A percentile compares a stretch with the other conserved stretches of the same genome.
Evolutionary conservation across 64 coral and sea anemone species (phyloP).

Genomic region (Stichodactyla mertensii): DNA sequence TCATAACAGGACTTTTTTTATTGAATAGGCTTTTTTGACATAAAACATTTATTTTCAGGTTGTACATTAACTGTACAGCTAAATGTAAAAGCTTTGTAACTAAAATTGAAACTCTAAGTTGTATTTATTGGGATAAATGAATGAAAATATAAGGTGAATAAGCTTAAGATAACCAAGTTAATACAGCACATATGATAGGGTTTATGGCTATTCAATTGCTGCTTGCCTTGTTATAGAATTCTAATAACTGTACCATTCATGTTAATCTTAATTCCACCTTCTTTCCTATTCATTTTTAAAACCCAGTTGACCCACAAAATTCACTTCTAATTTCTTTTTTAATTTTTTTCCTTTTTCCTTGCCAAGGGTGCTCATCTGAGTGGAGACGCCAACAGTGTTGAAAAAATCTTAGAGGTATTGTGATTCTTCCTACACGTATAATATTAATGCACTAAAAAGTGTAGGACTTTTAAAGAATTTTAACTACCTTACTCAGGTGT

Average conservation of each 20-base stretch:
- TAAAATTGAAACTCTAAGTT: neutral
- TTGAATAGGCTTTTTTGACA: neutral
- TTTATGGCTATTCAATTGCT: too few species aligned
- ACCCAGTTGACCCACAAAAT: neutral
- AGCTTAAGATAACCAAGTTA: neutral
- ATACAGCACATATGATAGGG: too few species aligned
- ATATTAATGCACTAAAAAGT: neutral
- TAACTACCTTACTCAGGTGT: neutral
- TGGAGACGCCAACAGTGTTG: conserved; percentile 6
- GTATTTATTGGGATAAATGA: neutral
- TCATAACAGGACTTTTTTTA: neutral
- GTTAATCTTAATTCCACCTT: neutral
- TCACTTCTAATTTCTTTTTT: neutral
- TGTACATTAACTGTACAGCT: neutral
- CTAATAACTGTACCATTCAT: neutral
- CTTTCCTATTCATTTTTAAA: neutral
- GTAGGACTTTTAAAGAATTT: neutral
- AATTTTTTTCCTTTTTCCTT: neutral
- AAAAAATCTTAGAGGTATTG: conserved; percentile 24
- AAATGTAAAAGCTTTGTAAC: neutral
- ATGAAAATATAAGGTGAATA: neutral
- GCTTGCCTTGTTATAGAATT: too few species aligned
- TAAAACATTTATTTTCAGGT: neutral
- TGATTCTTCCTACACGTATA: neutral
- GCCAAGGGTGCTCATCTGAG: neutral